Base-by-base conservation (phyloP, 2,888 invertebrate species). In the Cheilosia impressa region DNA sequence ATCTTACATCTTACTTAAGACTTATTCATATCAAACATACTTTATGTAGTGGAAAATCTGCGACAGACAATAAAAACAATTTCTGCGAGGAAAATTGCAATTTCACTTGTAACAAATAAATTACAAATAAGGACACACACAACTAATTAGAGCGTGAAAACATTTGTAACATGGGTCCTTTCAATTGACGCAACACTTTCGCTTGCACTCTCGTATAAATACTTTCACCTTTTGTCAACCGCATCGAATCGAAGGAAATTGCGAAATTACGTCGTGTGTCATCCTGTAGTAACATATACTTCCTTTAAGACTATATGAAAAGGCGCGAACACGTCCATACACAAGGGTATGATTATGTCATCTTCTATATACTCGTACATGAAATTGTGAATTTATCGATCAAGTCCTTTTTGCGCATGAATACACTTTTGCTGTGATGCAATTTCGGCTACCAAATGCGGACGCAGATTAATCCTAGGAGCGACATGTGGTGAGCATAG, bases 61-160 rank as follows among this genome's bases (percentile, higher is more conserved):
- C 47, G 47, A 34, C 47, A 57, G 27, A 75, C 57, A 75, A 75
- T 58, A 31, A 73, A 73, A 34, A 41, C 43, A 81, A 34, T 63
- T 69, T 81, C 22, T 63, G 81, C 71, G 58, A 72, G 55, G 47
- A 60, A 57, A 78, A 83, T 79, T 75, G 75, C 84, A 75, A 79
- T 80, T 79, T 84, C 79, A 79, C 80, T 85, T 85, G 85, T 45
- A 81, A 81, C 81, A 76, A 72, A 85, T 85, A 85, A 85, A 85
- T 85, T 85, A 73, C 68, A 71, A 77, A 85, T 71, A 83, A 75
- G 62, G 76, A 85, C 57, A 60, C 55, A 60, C 55, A 53, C 80
- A 72, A 43, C 78, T 65, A 72, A 85, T 85, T 77, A 72, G 85
- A 81, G 80, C 85, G 81, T 85, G 66, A 76, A 72, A 62, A 68